Conservation (phyloP, 2,113 vertebrate genomes). For the Rhabdornis inornatus region DNA sequence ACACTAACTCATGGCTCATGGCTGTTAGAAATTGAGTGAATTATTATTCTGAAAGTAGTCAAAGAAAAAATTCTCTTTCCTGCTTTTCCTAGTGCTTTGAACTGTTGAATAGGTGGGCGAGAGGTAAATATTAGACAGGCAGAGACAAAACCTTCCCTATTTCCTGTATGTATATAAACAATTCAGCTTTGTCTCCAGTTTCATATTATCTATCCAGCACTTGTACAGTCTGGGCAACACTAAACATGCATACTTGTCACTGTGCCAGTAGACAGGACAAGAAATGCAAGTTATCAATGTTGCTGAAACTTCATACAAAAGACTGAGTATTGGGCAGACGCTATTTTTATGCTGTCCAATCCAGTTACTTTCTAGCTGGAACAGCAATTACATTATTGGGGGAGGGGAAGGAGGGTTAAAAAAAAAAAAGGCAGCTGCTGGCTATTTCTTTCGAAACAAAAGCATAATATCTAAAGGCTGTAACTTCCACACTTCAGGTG, state of each 20-base stretch:
- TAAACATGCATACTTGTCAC: background rate
- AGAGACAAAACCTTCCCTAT: background rate
- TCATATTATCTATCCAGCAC: background rate
- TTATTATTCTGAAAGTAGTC: background rate
- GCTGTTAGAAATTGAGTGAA: background rate
- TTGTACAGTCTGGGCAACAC: background rate
- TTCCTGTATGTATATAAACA: constrained; percentile 23
- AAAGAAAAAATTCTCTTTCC: background rate
- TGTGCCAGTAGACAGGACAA: background rate
- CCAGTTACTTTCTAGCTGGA: background rate
- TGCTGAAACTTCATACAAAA: background rate
- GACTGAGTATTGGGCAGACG: background rate
- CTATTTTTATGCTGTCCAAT: background rate
- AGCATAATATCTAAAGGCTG: background rate
- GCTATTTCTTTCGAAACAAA: background rate
- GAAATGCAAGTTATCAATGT: background rate
- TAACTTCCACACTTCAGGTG: background rate
- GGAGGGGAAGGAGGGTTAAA: background rate
- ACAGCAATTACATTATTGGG: background rate
- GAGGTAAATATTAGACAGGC: background rate
- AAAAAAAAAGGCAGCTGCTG: background rate
- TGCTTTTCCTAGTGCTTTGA: background rate
- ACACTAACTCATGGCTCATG: background rate
- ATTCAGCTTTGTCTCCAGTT: constrained; percentile 1
- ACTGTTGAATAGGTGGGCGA: background rate